phyloP scores from a whole-genome alignment of 2,888 invertebrate species.

The Cephonodes hylas region DNA sequence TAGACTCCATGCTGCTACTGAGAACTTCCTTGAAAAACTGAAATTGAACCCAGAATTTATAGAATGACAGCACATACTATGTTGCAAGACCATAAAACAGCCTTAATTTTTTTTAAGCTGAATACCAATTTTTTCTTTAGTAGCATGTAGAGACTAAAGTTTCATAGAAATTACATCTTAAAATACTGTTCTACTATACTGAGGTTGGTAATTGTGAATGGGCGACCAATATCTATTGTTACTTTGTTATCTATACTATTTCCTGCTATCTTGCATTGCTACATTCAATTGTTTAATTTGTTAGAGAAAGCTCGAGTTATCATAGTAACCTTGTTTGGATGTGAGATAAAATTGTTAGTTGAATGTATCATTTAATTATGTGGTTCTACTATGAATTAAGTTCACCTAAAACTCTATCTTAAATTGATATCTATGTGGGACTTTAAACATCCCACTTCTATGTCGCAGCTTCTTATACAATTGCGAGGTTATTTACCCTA shows the following conservation, averaged over 20 bases:
- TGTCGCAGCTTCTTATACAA: no score
- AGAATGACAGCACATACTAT: no score
- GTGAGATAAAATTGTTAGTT: slow-evolving; percentile 4
- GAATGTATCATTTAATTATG: background rate
- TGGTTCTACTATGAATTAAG: background rate
- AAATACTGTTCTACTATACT: slow-evolving; percentile 12
- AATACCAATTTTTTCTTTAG: no score
- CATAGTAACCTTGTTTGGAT: slow-evolving; percentile 9
- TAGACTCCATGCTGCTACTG: no score
- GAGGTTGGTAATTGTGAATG: slow-evolving; percentile 42
- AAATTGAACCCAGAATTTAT: no score
- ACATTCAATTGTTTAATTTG: slow-evolving; percentile 27
- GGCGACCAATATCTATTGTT: slow-evolving; percentile 43
- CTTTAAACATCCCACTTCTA: no score
- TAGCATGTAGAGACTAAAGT: background rate
- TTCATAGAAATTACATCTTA: background rate
- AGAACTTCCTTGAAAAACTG: no score
- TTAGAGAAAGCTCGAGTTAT: slow-evolving; percentile 12
- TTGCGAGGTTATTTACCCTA: no score
- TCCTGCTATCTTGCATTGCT: slow-evolving; percentile 48
- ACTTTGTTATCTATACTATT: slow-evolving; percentile 48
- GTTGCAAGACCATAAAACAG: no score
- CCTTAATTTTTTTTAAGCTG: no score
- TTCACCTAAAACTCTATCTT: no score
- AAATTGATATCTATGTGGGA: no score